Evolutionary conservation across 2,888 invertebrate species (phyloP).

Genomic region (Cephus rjabovi): DNA sequence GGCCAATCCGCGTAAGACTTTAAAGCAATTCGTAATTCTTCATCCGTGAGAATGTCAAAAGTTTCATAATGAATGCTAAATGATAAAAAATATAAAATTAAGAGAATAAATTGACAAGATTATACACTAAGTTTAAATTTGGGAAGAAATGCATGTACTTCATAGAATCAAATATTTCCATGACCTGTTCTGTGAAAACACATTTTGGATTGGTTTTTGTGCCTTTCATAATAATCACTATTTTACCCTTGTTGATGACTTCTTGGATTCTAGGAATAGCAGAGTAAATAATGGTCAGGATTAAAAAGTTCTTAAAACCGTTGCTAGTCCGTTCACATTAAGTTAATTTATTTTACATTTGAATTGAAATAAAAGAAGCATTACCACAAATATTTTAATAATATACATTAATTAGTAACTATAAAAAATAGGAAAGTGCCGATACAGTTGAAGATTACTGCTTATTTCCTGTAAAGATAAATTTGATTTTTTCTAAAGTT

Average conservation of each 20-base stretch:
- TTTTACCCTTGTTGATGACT: slow-evolving; percentile 76
- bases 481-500: not conserved
- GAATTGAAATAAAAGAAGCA: not conserved
- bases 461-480: slow-evolving; percentile 15
- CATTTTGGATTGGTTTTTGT: slow-evolving; percentile 78
- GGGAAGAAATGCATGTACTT: slow-evolving; percentile 15
- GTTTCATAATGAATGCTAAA: slow-evolving; percentile 78
- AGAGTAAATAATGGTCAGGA: not conserved
- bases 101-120: not conserved
- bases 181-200: slow-evolving; percentile 82
- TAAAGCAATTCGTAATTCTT: slow-evolving; percentile 87
- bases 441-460: not conserved
- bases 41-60: slow-evolving; percentile 87
- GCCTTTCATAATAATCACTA: slow-evolving; percentile 91
- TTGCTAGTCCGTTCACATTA: not conserved
- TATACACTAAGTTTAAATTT: not conserved
- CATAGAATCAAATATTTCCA: slow-evolving; percentile 76
- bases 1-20: slow-evolving; percentile 90
- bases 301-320: not conserved
- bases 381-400: not conserved
- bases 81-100: slow-evolving; percentile 20
- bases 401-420: slow-evolving; percentile 15
- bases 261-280: slow-evolving; percentile 57
- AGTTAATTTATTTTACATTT: slow-evolving; percentile 2
- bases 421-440: slow-evolving; percentile 11